These are phyloP conservation scores for Rhaphigaster nebulosa DNA, from an alignment of 2,888 invertebrate genomes.

Conservation along the genomic window DNA sequence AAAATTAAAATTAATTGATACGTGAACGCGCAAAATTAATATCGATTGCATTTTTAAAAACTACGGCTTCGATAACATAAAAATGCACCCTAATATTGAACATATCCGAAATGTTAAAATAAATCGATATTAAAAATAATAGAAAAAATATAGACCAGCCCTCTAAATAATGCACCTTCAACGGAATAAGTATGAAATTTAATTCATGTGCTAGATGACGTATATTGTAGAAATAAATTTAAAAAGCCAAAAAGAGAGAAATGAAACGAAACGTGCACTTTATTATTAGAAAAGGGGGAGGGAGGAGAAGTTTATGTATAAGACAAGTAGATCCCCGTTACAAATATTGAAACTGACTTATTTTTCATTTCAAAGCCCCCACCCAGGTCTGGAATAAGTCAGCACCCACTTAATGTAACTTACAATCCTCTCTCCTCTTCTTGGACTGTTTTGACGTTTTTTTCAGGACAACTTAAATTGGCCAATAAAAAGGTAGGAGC, in stretches of 20 bases:
- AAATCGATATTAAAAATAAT: not conserved
- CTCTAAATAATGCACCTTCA: not conserved
- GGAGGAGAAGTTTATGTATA: not conserved
- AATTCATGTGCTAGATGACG: not conserved
- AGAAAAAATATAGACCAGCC: not conserved
- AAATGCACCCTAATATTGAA: too few relatives aligned
- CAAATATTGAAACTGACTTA: not conserved
- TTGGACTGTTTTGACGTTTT: not conserved
- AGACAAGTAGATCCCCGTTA: conserved; percentile 14
- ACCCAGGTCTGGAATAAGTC: not conserved
- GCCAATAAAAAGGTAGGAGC: not conserved
- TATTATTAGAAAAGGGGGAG: not conserved
- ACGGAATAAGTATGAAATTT: not conserved
- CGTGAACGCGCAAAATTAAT: too few relatives aligned
- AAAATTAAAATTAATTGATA: too few relatives aligned
- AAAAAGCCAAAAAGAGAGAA: not conserved
- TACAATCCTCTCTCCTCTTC: not conserved
- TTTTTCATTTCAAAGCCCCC: not conserved
- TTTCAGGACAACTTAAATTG: not conserved
- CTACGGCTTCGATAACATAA: too few relatives aligned
- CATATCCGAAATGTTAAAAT: too few relatives aligned
- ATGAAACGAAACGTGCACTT: conserved; percentile 3
- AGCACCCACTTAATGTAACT: not conserved
- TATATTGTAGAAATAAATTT: not conserved
- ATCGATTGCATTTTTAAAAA: too few relatives aligned